These are phyloP conservation scores for Goniozus legneri DNA, from an alignment of 1,140 invertebrate species.

Conservation along the genomic window DNA sequence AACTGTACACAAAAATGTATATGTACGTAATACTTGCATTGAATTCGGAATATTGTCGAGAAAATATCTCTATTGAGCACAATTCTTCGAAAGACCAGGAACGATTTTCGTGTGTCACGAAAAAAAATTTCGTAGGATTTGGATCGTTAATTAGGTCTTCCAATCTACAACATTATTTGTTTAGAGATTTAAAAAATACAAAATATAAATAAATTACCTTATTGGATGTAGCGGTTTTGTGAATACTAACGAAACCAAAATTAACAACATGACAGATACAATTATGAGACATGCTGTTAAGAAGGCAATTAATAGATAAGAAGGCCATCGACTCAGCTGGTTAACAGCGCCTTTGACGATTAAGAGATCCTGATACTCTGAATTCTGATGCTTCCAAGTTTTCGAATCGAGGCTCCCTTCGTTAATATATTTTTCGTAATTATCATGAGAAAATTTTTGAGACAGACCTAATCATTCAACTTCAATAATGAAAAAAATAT, in stretches of 20 bases:
- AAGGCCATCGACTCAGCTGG: conserved; percentile 31
- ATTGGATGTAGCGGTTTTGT: too few relatives aligned
- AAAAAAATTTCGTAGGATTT: conserved; percentile 34
- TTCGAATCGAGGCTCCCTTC: too few relatives aligned
- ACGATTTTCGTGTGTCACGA: conserved; percentile 32
- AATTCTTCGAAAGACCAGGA: conserved; percentile 32
- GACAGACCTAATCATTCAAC: too few relatives aligned
- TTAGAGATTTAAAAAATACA: too few relatives aligned
- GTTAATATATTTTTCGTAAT: too few relatives aligned
- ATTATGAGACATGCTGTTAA: conserved; percentile 21
- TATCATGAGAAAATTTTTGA: not conserved
- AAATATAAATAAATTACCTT: too few relatives aligned
- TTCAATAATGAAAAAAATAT: not conserved
- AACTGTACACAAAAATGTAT: not conserved
- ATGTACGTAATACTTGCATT: conserved; percentile 23
- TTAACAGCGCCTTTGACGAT: conserved; percentile 25
- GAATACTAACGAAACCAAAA: conserved; percentile 5
- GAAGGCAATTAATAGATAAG: conserved; percentile 25
- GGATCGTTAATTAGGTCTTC: too few relatives aligned
- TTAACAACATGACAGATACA: conserved; percentile 9
- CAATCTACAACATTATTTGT: too few relatives aligned
- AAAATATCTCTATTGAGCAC: conserved; percentile 35
- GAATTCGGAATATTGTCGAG: conserved; percentile 27
- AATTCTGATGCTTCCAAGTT: not conserved
- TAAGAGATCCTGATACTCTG: conserved; percentile 5